phyloP scores from a whole-genome alignment of 2,888 invertebrate species.

The Drosophila pseudotalamancana region DNA sequence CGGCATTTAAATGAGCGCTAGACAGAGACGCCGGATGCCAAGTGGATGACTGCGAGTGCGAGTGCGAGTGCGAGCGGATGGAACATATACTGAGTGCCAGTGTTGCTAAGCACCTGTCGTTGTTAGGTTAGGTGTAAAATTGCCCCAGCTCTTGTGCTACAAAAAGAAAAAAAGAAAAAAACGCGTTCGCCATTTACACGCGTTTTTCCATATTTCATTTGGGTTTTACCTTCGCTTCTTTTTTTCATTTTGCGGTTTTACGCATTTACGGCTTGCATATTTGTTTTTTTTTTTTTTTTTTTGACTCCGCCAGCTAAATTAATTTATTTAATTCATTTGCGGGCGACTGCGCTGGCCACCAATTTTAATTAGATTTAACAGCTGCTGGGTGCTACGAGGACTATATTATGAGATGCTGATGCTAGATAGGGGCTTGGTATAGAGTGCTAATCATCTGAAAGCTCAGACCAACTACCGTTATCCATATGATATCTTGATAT shows the following conservation, averaged over 20 bases:
- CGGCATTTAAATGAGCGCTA: slow-evolving; percentile 59
- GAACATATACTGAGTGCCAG: background rate
- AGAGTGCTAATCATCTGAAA: too few relatives aligned
- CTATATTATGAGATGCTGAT: background rate
- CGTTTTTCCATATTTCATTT: slow-evolving; percentile 58
- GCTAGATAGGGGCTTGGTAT: background rate
- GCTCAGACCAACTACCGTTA: too few relatives aligned
- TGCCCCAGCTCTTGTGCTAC: slow-evolving; percentile 30
- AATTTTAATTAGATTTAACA: slow-evolving; percentile 50
- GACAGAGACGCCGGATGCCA: slow-evolving; percentile 16
- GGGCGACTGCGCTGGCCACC: slow-evolving; percentile 1
- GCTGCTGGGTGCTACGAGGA: slow-evolving; percentile 11
- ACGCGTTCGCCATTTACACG: slow-evolving; percentile 54
- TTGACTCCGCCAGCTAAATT: slow-evolving; percentile 41
- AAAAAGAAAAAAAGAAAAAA: slow-evolving; percentile 29
- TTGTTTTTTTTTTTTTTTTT: too few relatives aligned
- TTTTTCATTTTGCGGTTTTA: slow-evolving; percentile 31
- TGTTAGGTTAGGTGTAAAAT: slow-evolving; percentile 59
- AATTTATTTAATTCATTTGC: slow-evolving; percentile 59
- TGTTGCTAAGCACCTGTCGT: slow-evolving; percentile 57
- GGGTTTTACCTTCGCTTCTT: slow-evolving; percentile 34
- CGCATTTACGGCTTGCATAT: slow-evolving; percentile 59
- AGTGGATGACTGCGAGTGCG: background rate
- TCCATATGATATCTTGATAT: too few relatives aligned
- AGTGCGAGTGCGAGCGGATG: background rate